These are phyloP conservation scores for Discoglossus pictus DNA, from an alignment of 2,797 vertebrate genomes.

Conservation along the genomic window DNA sequence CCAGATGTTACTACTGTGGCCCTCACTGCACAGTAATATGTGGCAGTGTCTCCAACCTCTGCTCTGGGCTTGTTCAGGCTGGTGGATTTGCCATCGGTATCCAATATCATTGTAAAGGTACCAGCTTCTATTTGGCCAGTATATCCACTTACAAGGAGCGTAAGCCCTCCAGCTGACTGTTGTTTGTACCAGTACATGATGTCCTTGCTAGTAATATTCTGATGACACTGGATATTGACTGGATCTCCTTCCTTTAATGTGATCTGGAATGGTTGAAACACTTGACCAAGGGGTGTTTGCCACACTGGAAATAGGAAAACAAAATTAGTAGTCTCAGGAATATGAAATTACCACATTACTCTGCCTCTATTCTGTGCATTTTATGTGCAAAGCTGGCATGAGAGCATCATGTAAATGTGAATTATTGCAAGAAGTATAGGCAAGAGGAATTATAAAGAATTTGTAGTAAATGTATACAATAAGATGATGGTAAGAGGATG, in stretches of 20 bases:
- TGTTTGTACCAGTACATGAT: slow-evolving; percentile 35
- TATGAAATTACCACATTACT: too few species aligned
- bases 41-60: background rate
- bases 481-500: too few species aligned
- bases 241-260: background rate
- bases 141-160: slow-evolving; percentile 25
- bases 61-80: background rate
- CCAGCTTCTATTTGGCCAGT: background rate
- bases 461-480: too few species aligned
- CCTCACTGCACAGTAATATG: slow-evolving; percentile 6
- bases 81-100: background rate
- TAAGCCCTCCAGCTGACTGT: background rate
- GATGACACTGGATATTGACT: slow-evolving; percentile 16
- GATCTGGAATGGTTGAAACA: slow-evolving; percentile 14
- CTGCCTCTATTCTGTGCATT: too few species aligned
- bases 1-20: background rate
- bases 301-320: slow-evolving; percentile 1
- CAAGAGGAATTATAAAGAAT: too few species aligned
- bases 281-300: background rate
- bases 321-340: too few species aligned
- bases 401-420: too few species aligned
- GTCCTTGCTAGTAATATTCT: slow-evolving; percentile 19
- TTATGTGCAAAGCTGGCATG: too few species aligned
- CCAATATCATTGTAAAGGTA: background rate
- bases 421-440: too few species aligned